phyloP scores from a whole-genome alignment of 1,140 invertebrate genomes.

The Nylanderia fulva region DNA sequence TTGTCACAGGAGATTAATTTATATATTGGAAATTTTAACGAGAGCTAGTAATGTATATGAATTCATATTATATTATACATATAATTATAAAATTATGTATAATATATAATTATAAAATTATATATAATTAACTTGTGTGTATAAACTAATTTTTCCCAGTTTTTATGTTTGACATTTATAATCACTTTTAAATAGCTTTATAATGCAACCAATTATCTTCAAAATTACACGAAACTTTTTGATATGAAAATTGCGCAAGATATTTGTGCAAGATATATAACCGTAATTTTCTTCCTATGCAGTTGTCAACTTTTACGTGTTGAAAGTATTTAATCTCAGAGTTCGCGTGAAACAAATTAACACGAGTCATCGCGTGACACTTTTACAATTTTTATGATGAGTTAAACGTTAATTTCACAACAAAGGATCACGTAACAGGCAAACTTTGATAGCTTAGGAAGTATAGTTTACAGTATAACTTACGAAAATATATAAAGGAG shows the following conservation, averaged over 20 bases:
- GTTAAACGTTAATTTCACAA: constrained; percentile 27
- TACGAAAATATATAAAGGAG: not conserved
- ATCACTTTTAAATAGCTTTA: not conserved
- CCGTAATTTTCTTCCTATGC: not conserved
- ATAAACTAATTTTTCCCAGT: not conserved
- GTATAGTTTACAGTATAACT: constrained; percentile 1
- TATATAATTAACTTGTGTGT: too few relatives aligned
- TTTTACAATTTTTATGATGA: not conserved
- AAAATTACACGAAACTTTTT: not conserved
- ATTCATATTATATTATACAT: too few relatives aligned
- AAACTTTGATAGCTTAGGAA: not conserved
- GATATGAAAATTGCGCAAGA: not conserved
- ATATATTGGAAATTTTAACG: too few relatives aligned
- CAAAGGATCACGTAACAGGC: not conserved
- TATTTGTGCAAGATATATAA: not conserved
- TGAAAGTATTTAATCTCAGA: not conserved
- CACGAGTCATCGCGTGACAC: constrained; percentile 4
- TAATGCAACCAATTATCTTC: not conserved
- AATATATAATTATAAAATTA: too few relatives aligned
- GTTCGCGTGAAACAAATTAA: constrained; percentile 7
- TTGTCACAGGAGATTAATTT: not conserved
- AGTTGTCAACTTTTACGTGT: not conserved
- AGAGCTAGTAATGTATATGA: too few relatives aligned
- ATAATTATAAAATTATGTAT: too few relatives aligned
- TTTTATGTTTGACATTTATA: not conserved